Percentiles rank a stretch among this genome's conserved stretches.
Conservation (phyloP, 2,797 vertebrate genomes). For the Sphenopsis melanotis region DNA sequence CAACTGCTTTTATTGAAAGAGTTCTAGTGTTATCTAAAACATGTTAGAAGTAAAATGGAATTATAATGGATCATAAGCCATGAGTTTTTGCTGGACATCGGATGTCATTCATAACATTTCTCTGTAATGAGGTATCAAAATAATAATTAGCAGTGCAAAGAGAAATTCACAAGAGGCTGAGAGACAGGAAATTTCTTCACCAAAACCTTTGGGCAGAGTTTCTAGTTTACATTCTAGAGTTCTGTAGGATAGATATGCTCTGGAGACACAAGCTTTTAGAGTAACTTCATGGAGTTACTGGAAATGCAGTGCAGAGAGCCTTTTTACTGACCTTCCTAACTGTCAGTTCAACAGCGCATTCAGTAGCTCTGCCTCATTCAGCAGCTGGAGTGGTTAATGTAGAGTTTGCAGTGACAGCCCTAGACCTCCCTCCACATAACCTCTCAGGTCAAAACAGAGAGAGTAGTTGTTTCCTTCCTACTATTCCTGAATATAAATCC, state of each 20-base stretch:
- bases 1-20: not conserved
- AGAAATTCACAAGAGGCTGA: not conserved
- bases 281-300: not conserved
- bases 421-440: not conserved
- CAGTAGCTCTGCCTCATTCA: not conserved
- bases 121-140: not conserved
- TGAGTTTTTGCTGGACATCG: not conserved
- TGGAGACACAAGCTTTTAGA: not conserved
- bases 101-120: not conserved
- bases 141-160: not conserved
- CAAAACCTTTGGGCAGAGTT: not conserved
- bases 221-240: not conserved
- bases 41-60: not conserved
- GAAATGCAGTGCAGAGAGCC: not conserved
- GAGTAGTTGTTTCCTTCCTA: no score
- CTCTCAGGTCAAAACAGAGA: not conserved
- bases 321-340: not conserved
- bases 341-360: not conserved
- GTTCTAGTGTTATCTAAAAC: not conserved
- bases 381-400: not conserved
- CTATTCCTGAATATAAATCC: not conserved
- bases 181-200: not conserved
- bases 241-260: not conserved
- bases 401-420: not conserved
- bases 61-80: not conserved